Conservation (phyloP, 1,140 invertebrate species). For the Micrasema longulum region DNA sequence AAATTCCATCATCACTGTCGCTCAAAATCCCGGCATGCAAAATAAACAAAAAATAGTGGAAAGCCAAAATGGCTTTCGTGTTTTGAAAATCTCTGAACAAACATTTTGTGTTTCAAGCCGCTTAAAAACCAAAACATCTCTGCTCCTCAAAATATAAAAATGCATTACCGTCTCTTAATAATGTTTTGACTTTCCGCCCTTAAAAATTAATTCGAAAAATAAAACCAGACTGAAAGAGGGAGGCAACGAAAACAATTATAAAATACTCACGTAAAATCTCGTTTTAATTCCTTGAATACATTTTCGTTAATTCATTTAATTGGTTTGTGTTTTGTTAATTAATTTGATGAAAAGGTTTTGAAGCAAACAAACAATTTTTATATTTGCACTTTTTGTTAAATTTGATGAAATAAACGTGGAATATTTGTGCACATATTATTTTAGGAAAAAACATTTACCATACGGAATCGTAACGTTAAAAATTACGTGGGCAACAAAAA, state of each 20-base stretch:
- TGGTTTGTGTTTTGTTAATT: neutral
- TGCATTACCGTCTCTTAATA: no score
- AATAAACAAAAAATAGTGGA: no score
- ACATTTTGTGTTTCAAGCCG: neutral
- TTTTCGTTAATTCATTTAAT: neutral
- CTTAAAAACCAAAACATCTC: no score
- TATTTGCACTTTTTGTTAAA: no score
- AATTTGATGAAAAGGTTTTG: neutral
- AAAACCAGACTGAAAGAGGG: neutral
- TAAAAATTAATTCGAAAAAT: neutral
- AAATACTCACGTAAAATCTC: neutral
- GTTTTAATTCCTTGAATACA: neutral
- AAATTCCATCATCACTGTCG: no score
- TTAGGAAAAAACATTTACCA: neutral
- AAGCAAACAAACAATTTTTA: no score
- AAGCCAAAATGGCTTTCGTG: conserved; percentile 5
- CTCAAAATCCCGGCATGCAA: no score
- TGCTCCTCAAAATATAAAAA: no score
- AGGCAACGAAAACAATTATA: conserved; percentile 1
- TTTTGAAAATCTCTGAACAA: conserved; percentile 11
- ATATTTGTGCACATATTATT: no score
- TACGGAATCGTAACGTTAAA: no score
- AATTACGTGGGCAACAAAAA: no score
- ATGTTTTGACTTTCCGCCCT: neutral
- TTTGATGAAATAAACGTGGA: no score